Conservation (phyloP, 2,113 vertebrate species). For the Otus sunia region DNA sequence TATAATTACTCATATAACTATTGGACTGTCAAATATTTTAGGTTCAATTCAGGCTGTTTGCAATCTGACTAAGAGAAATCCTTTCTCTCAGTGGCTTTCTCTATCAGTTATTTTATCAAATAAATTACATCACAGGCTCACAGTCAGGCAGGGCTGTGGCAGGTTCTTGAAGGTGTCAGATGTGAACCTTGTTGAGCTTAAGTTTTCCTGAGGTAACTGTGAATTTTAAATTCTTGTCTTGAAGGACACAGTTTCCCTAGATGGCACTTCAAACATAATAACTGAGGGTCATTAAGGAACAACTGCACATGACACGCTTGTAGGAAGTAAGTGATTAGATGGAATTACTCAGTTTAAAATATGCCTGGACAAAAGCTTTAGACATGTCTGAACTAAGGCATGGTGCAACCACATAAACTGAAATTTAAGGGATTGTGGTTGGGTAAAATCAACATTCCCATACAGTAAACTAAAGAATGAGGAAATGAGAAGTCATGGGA, state of each 20-base stretch:
- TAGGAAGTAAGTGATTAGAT: not conserved
- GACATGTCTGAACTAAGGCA: not conserved
- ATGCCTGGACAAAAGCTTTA: not conserved
- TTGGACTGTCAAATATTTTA: not conserved
- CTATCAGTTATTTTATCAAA: not conserved
- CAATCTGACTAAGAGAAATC: not conserved
- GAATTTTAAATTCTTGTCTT: not conserved
- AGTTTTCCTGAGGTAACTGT: not conserved
- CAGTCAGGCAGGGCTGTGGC: not conserved
- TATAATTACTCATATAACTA: not conserved
- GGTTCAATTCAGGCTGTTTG: not conserved
- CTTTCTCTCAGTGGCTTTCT: not conserved
- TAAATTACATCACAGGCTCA: not conserved
- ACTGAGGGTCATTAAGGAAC: not conserved
- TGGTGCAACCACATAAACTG: not conserved
- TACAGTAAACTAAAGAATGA: not conserved
- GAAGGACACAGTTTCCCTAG: not conserved
- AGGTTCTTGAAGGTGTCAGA: not conserved
- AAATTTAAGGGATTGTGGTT: not conserved
- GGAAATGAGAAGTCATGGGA: not conserved
- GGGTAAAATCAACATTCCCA: not conserved
- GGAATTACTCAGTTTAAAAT: not conserved
- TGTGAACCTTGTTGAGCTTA: constrained; percentile 1
- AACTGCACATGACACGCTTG: not conserved
- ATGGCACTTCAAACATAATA: not conserved